Evolutionary conservation across 1,140 invertebrate genomes (phyloP).

Genomic region (Heliconius congener): DNA sequence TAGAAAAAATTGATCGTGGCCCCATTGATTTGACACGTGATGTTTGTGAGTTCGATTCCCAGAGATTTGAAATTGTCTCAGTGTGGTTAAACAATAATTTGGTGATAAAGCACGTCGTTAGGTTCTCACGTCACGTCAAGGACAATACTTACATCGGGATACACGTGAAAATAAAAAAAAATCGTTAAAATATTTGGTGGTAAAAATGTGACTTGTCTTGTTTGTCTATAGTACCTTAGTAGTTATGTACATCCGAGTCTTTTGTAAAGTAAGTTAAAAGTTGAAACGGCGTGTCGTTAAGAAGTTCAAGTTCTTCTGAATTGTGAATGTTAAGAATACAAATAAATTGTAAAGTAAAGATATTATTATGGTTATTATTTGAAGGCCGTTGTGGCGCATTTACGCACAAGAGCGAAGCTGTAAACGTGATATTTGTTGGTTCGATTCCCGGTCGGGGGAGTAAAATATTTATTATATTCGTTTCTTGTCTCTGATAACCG

Average conservation of each 20-base stretch:
- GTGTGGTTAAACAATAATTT: no score
- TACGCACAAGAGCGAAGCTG: no score
- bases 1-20: no score
- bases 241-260: not conserved
- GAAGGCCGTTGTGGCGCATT: no score
- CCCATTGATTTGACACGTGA: no score
- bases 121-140: no score
- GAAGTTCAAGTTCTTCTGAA: not conserved
- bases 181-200: not conserved
- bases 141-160: not conserved
- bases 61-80: no score
- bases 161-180: not conserved
- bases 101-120: no score
- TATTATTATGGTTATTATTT: no score
- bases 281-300: not conserved
- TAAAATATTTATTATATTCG: not conserved
- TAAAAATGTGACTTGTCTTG: not conserved
- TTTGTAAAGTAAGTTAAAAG: slow-evolving; percentile 4
- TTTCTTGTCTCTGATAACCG: not conserved
- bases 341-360: not conserved
- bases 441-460: not conserved
- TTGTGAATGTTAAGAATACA: not conserved
- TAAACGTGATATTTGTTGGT: not conserved
- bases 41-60: no score
- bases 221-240: not conserved